Evolutionary conservation across 2,797 vertebrate genomes (phyloP).

Genomic region (Lycodopsis pacificus): DNA sequence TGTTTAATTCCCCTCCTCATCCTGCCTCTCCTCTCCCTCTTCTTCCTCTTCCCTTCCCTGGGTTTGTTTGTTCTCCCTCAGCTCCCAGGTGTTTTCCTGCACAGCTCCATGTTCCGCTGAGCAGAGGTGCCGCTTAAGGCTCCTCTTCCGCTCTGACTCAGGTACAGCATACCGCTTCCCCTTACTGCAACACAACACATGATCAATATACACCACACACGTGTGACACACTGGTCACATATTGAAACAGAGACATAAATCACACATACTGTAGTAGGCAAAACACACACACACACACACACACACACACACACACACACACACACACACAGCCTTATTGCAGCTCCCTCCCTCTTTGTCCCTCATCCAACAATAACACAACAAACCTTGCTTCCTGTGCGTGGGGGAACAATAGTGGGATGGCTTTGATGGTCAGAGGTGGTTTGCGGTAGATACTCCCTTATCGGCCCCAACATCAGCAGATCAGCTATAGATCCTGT

Average conservation of each 20-base stretch:
- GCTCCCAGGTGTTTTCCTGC: slow-evolving; percentile 85
- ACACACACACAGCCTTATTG: slow-evolving; percentile 11
- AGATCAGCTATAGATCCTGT: slow-evolving; percentile 65
- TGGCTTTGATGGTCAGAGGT: slow-evolving; percentile 84
- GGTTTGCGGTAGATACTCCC: slow-evolving; percentile 71
- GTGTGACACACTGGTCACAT: slow-evolving; percentile 2
- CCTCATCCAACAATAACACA: slow-evolving; percentile 87
- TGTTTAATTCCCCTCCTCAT: slow-evolving; percentile 66
- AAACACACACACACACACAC: slow-evolving; percentile 1
- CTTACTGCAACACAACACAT: slow-evolving; percentile 20
- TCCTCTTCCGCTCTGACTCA: slow-evolving; percentile 80
- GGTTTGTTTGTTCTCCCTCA: slow-evolving; percentile 78
- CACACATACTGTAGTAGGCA: slow-evolving; percentile 2
- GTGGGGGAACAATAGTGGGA: slow-evolving; percentile 84
- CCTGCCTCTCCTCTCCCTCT: slow-evolving; percentile 72
- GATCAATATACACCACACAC: slow-evolving; percentile 23
- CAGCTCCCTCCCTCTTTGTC: slow-evolving; percentile 62
- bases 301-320: background rate
- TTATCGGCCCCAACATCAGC: slow-evolving; percentile 66
- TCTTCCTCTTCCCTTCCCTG: slow-evolving; percentile 76
- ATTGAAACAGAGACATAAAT: background rate
- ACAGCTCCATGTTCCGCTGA: slow-evolving; percentile 54
- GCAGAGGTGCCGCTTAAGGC: slow-evolving; percentile 53
- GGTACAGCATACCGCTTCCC: slow-evolving; percentile 63
- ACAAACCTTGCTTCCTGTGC: slow-evolving; percentile 82